These are phyloP conservation scores for Hanleya hanleyi DNA, from an alignment of 2,888 invertebrate species.

Conservation along the genomic window DNA sequence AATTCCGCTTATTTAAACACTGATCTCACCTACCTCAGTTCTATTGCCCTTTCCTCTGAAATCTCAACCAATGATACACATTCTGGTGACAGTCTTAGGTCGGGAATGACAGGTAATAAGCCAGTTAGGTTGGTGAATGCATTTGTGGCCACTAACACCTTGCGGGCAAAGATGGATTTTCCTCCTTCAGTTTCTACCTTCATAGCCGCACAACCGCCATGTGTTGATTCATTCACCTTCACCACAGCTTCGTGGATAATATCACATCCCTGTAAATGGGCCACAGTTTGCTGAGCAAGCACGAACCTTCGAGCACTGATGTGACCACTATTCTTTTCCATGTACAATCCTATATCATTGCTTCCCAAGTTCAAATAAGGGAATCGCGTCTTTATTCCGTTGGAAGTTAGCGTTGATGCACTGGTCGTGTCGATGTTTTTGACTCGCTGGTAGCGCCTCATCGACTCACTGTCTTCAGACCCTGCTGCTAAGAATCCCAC, in stretches of 20 bases:
- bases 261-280: conserved; percentile 38
- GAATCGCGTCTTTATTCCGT: conserved; percentile 17
- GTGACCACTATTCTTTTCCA: conserved; percentile 34
- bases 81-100: conserved; percentile 13
- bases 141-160: conserved; percentile 44
- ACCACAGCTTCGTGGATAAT: conserved; percentile 42
- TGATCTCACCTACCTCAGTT: conserved; percentile 33
- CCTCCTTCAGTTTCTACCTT: conserved; percentile 39
- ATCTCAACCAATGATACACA: conserved; percentile 39
- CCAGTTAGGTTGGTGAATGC: conserved; percentile 39
- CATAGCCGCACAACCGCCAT: conserved; percentile 26
- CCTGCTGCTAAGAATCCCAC: too few relatives aligned
- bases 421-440: too few relatives aligned
- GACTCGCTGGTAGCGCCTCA: too few relatives aligned
- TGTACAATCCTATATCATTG: conserved; percentile 24
- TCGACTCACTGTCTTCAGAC: too few relatives aligned
- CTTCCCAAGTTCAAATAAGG: conserved; percentile 34
- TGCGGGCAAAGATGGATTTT: conserved; percentile 15
- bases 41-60: conserved; percentile 17
- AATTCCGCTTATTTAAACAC: too few relatives aligned
- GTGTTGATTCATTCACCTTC: conserved; percentile 19
- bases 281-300: conserved; percentile 36
- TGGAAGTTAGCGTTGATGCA: conserved; percentile 12
- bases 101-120: conserved; percentile 22
- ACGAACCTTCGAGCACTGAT: conserved; percentile 45